These are phyloP conservation scores for Escarpia spicata DNA, from an alignment of 2,888 invertebrate species.

Conservation along the genomic window DNA sequence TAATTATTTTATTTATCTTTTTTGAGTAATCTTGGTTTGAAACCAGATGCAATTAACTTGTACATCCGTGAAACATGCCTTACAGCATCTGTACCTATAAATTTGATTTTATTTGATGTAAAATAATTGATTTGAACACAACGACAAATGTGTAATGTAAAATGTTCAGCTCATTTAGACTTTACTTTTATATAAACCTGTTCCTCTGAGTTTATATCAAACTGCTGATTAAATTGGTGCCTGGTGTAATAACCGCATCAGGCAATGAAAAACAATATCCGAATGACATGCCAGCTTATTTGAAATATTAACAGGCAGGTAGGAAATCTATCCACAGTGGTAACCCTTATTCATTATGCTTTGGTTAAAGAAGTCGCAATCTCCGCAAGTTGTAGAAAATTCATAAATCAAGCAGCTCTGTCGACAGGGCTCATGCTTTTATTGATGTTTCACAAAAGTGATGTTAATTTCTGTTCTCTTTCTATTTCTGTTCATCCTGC, in stretches of 20 bases:
- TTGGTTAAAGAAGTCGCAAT: not conserved
- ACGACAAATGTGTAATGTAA: not conserved
- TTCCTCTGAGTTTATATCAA: not conserved
- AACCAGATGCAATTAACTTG: too few species aligned
- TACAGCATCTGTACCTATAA: too few species aligned
- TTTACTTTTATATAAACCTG: not conserved
- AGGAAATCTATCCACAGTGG: not conserved
- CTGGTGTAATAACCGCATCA: not conserved
- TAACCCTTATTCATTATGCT: not conserved
- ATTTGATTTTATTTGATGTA: too few species aligned
- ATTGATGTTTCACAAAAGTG: not conserved
- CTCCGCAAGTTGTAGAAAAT: not conserved
- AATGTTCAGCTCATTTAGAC: not conserved
- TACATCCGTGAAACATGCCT: too few species aligned
- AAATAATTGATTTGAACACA: too few species aligned
- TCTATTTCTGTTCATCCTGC: not conserved
- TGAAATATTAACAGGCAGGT: not conserved
- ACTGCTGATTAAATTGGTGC: not conserved
- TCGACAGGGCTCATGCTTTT: not conserved
- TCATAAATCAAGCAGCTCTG: not conserved
- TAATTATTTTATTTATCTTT: not conserved
- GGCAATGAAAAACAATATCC: not conserved
- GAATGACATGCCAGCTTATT: not conserved
- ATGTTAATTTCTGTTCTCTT: not conserved
- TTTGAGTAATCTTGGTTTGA: too few species aligned